Base-by-base conservation (phyloP, 2,113 vertebrate species). In the Eublepharis macularius region DNA sequence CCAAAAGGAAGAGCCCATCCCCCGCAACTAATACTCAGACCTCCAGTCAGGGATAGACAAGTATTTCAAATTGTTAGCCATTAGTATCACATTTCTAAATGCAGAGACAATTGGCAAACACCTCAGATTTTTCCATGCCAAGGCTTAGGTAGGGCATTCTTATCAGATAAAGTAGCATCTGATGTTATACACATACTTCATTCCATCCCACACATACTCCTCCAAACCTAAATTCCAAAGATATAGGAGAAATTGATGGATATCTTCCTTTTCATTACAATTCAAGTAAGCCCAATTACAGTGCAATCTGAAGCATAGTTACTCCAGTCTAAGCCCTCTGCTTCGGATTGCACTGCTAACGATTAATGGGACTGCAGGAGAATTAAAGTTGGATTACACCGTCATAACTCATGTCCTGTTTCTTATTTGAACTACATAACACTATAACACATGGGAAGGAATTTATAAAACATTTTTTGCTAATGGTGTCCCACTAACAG, bases 111-210 rank as follows among this genome's bases (percentile, higher is more conserved):
- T 34, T 63, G 24, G 7, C 41, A 57, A 41, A 16, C 24, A 70
- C 47, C 49, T 34, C 51, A 12, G 2, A 65, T 26, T 49, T 39
- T 63, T 63, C 45, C 21, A 16, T 24, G 83, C 7, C 84, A 86
- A 89, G 88, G 89, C 76, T 83, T 0, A 89, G 77, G 81, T 43
- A 3, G 68, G 78, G n/a, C 81, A 66, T 80, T 91, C 87, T 76
- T 91, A 92, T 45, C 93, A 93, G 89, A 88, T 70, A 34, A 63
- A 81, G 2, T 19, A 87, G 83, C 77, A 75, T 81, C 89, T 60
- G 83, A 57, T 47, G 86, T 9, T 83, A 47, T 79, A 10, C 6
- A 0, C 29, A 14, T 1, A 32, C 10, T 16, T 47, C 80, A 83
- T 24, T 77, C 39, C 0, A 1, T 76, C 29, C 70, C 2, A 78